These are phyloP conservation scores for Seriola aureovittata DNA, from an alignment of 2,113 vertebrate genomes.

Conservation along the genomic window DNA sequence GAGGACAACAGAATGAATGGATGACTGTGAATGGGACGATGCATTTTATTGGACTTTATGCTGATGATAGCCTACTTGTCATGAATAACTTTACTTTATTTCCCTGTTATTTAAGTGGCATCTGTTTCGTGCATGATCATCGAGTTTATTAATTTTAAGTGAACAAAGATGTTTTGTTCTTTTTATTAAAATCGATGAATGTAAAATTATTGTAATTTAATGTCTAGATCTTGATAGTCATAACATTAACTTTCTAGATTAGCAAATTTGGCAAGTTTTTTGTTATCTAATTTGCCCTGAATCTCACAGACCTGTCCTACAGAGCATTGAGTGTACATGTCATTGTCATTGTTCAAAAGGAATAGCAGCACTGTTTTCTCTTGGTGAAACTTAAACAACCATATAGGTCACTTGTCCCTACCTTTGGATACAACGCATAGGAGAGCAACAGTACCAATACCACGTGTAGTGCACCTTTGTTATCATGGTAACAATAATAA, in stretches of 20 bases:
- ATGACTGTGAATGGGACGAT: background rate
- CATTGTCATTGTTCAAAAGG: background rate
- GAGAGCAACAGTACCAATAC: too few relatives aligned
- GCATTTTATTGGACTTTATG: background rate
- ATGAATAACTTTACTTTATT: background rate
- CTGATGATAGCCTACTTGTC: background rate
- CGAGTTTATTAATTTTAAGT: background rate
- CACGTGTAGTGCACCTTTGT: too few relatives aligned
- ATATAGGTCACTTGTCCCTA: too few relatives aligned
- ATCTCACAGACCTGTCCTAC: background rate
- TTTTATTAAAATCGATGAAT: background rate
- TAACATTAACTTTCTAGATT: too few relatives aligned
- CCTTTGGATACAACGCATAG: too few relatives aligned
- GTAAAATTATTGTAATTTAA: background rate
- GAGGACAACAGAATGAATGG: slow-evolving; percentile 21
- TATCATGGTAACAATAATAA: too few relatives aligned
- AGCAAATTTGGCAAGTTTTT: background rate
- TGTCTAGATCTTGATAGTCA: background rate
- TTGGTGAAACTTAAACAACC: background rate
- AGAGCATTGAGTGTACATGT: background rate
- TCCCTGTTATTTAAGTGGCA: background rate
- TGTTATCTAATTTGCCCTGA: background rate
- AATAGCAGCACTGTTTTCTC: background rate
- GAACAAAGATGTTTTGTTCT: background rate
- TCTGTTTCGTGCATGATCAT: background rate